Base-by-base conservation (phyloP, 2,797 vertebrate species). In the Centroberyx gerrardi region DNA sequence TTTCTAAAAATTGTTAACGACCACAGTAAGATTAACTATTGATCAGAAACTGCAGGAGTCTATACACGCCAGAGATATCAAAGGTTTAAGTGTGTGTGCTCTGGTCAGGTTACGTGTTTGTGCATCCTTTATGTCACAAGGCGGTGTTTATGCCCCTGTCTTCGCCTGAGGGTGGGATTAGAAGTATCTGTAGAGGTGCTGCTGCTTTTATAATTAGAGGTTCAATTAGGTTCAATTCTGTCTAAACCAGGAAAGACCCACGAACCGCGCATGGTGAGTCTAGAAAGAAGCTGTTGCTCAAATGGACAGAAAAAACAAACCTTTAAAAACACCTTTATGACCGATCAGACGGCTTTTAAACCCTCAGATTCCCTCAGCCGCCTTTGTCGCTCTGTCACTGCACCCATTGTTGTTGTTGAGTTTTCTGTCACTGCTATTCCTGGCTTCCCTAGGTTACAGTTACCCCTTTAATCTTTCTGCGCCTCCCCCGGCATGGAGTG, bases 381-480 rank as follows among this genome's bases (percentile, higher is more conserved):
- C 63, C 18, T 38, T 55, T 27, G 12, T 27, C 64, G 36, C 14
- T 38, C 49, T 44, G 31, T 6, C 6, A 6, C 31, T 33, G 31
- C 31, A 4, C 4, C 38, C 8, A 6, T 8, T 9, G 7, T 40
- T 40, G 7, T 10, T 10, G 7, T 10, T 40, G 38, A 36, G 33
- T 36, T 40, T 40, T 40, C 2, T 40, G 7, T 40, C 7, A 40
- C 38, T 40, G 33, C 8, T 8, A 10, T 40, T 18, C 71, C 52
- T 58, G 55, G 58, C 70, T 76, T 71, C 8, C 33, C 0, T 5
- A 22, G 31, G 48, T 5, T 13, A 38, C 53, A 28, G 48, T 5
- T 13, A 38, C 53, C 44, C 75, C 44, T 48, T 71, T 80, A 49
- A 17, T 59, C 71, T 40, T 10, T 7, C 7, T 9, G 38, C 8